phyloP scores from a whole-genome alignment of 2,888 invertebrate genomes.

The Colostygia pectinataria region DNA sequence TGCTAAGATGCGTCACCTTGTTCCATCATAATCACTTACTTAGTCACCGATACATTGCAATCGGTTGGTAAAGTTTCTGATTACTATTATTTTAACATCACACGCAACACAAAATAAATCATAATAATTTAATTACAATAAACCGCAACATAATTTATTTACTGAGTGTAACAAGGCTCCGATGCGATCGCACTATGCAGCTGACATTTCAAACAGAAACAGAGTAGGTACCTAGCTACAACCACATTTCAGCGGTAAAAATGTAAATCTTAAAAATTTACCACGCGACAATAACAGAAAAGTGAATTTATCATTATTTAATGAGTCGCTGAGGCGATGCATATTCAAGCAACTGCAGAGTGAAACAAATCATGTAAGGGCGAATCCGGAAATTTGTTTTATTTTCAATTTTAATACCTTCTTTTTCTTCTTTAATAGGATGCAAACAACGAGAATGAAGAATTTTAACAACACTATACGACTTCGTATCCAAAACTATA shows the following conservation, averaged over 20 bases:
- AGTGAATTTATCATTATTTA: too few relatives aligned
- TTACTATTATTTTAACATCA: conserved; percentile 1
- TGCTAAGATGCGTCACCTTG: conserved; percentile 61
- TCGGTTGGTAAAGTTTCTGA: conserved; percentile 9
- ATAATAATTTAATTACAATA: neutral
- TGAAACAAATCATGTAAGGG: too few relatives aligned
- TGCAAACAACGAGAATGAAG: conserved; percentile 66
- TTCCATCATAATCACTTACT: conserved; percentile 46
- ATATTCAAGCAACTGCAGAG: too few relatives aligned
- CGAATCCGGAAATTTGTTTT: too few relatives aligned
- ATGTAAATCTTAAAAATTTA: too few relatives aligned
- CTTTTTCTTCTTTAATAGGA: conserved; percentile 67
- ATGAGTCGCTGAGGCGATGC: too few relatives aligned
- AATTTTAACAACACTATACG: conserved; percentile 68
- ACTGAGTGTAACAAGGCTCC: neutral
- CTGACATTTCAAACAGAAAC: too few relatives aligned
- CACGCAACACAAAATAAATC: conserved; percentile 4
- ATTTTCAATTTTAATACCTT: conserved; percentile 45
- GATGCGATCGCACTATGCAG: too few relatives aligned
- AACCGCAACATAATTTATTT: neutral
- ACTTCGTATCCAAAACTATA: conserved; percentile 58
- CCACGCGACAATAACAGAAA: too few relatives aligned
- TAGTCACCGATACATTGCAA: conserved; percentile 42
- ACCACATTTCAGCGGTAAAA: too few relatives aligned
- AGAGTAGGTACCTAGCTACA: too few relatives aligned